These are phyloP conservation scores for Neoseiulus cucumeris DNA, from an alignment of 1,140 invertebrate species.

Conservation along the genomic window DNA sequence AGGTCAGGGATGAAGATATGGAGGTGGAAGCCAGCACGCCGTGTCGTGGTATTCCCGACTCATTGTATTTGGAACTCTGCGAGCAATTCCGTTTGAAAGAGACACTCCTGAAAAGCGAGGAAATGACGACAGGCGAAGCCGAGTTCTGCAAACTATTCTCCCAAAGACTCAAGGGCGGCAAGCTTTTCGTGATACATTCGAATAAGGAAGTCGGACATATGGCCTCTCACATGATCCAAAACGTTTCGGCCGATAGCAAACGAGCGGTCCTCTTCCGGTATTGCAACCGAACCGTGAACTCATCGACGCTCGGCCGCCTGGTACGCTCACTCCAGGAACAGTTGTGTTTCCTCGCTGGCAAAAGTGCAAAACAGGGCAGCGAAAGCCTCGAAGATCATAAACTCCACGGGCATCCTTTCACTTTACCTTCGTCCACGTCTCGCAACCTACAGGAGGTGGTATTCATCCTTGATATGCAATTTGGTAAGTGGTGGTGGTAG, in stretches of 20 bases:
- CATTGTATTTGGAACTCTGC: background rate
- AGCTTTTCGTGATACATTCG: background rate
- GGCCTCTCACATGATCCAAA: background rate
- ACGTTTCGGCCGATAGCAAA: background rate
- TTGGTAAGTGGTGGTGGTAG: background rate
- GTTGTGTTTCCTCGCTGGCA: background rate
- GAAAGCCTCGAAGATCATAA: background rate
- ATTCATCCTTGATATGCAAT: background rate
- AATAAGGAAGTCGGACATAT: slow-evolving; percentile 3
- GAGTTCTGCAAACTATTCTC: slow-evolving; percentile 10
- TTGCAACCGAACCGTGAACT: slow-evolving; percentile 3
- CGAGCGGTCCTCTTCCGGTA: background rate
- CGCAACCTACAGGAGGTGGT: background rate
- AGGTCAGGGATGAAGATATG: slow-evolving; percentile 2
- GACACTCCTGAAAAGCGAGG: background rate
- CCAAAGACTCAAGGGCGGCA: background rate
- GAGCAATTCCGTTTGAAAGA: background rate
- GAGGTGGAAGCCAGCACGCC: background rate
- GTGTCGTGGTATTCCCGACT: background rate
- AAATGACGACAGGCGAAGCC: background rate
- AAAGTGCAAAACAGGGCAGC: background rate
- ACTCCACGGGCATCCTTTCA: background rate
- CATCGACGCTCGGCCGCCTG: background rate
- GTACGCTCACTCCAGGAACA: slow-evolving; percentile 6
- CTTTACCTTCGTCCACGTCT: background rate